A percentile compares a stretch with the other conserved stretches of the same genome.
These are phyloP conservation scores for Acyrthosiphon pisum DNA, from an alignment of 1,140 invertebrate species.

Conservation along the genomic window DNA sequence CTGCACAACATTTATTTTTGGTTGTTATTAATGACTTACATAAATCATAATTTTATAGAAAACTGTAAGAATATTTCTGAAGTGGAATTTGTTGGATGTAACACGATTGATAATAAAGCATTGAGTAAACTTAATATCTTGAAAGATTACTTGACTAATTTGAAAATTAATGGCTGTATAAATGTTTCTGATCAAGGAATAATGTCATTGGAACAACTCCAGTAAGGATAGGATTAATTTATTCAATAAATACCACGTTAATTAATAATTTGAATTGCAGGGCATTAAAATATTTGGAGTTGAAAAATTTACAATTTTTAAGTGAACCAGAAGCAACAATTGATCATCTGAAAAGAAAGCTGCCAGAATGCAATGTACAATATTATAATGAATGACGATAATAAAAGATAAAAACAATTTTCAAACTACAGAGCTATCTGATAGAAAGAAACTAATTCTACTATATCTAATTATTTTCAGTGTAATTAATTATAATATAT, in stretches of 20 bases:
- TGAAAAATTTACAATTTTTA: conserved; percentile 47
- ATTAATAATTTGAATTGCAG: background rate
- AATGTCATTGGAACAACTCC: background rate
- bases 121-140: background rate
- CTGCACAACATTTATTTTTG: background rate
- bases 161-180: conserved; percentile 34
- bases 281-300: conserved; percentile 30
- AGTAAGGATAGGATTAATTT: background rate
- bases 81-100: conserved; percentile 29
- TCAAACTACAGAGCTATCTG: background rate
- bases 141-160: conserved; percentile 18
- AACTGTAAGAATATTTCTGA: conserved; percentile 22
- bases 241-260: background rate
- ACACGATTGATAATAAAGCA: conserved; percentile 42
- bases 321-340: background rate
- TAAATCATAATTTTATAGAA: conserved; percentile 32
- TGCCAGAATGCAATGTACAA: conserved; percentile 23
- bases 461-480: background rate
- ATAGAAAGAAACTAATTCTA: background rate
- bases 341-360: background rate
- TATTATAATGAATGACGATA: background rate
- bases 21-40: background rate
- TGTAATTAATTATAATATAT: background rate
- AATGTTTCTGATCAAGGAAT: conserved; percentile 43
- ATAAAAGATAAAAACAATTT: background rate